Percentiles rank a stretch among this genome's conserved stretches.
These are phyloP conservation scores for Mya arenaria DNA, from an alignment of 1,140 invertebrate genomes.

Conservation along the genomic window DNA sequence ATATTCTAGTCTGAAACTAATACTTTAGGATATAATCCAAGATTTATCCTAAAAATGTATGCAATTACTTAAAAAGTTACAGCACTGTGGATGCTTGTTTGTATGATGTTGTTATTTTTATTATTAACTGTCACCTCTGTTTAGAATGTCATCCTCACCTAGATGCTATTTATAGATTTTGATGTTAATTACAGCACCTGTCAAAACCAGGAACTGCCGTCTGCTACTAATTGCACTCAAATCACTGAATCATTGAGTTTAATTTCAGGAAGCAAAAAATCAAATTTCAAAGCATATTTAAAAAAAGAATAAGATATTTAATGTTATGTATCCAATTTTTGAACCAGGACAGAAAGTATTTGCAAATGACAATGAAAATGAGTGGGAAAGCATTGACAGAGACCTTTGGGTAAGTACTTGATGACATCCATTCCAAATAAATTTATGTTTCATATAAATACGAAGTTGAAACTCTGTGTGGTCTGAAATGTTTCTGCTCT, in stretches of 20 bases:
- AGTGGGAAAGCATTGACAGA: conserved; percentile 49
- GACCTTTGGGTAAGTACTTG: conserved; percentile 51
- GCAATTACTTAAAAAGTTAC: neutral
- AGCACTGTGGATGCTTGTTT: neutral
- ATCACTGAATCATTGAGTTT: too few species aligned
- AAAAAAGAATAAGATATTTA: too few species aligned
- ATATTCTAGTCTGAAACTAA: conserved; percentile 56
- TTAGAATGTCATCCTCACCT: conserved; percentile 28
- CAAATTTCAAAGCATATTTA: too few species aligned
- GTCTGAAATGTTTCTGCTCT: too few species aligned
- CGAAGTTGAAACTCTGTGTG: too few species aligned
- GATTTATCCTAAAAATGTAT: conserved; percentile 5
- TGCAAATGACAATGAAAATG: conserved; percentile 29
- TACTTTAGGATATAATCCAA: neutral
- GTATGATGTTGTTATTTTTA: neutral
- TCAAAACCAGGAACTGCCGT: conserved; percentile 12
- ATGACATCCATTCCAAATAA: too few species aligned
- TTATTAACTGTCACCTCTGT: neutral
- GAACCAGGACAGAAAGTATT: conserved; percentile 51
- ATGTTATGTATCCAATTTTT: conserved; percentile 58
- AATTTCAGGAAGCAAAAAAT: too few species aligned
- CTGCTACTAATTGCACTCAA: conserved; percentile 1
- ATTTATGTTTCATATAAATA: too few species aligned
- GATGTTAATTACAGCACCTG: conserved; percentile 28
- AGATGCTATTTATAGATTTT: conserved; percentile 39